Evolutionary conservation across 1,140 invertebrate species (phyloP).

Genomic region (Eupristina koningsbergeri): DNA sequence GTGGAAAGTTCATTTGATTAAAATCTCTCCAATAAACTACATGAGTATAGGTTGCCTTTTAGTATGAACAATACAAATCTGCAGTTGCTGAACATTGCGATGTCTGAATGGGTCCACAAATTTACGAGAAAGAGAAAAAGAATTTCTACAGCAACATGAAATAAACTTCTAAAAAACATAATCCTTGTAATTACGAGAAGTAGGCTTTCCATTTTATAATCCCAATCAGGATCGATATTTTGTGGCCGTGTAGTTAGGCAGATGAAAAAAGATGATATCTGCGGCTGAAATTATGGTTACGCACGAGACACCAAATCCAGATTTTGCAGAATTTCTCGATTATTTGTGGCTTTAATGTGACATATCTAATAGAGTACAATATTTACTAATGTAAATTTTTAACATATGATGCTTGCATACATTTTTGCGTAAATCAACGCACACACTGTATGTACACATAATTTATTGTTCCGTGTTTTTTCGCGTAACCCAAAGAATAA

Average conservation of each 20-base stretch:
- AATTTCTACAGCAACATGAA: neutral
- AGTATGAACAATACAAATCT: neutral
- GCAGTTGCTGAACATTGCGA: neutral
- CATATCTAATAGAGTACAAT: neutral
- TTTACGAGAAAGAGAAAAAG: neutral
- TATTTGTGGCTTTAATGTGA: neutral
- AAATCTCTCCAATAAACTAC: neutral
- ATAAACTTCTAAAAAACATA: neutral
- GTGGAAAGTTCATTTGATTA: neutral
- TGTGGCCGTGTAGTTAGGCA: neutral
- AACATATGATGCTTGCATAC: neutral
- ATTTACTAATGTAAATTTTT: neutral
- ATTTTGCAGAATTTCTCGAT: neutral
- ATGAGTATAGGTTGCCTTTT: neutral
- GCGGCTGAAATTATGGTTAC: neutral
- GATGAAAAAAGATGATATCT: neutral
- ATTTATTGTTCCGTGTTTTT: too few relatives aligned
- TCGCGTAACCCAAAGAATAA: neutral
- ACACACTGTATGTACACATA: neutral
- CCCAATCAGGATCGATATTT: neutral
- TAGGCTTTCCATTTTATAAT: neutral
- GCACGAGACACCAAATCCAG: neutral
- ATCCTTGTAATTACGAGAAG: neutral
- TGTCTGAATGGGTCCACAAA: neutral
- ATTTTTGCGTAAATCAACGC: neutral